Evolutionary conservation across 2,113 vertebrate genomes (phyloP).

Genomic region (Ophiodon elongatus): DNA sequence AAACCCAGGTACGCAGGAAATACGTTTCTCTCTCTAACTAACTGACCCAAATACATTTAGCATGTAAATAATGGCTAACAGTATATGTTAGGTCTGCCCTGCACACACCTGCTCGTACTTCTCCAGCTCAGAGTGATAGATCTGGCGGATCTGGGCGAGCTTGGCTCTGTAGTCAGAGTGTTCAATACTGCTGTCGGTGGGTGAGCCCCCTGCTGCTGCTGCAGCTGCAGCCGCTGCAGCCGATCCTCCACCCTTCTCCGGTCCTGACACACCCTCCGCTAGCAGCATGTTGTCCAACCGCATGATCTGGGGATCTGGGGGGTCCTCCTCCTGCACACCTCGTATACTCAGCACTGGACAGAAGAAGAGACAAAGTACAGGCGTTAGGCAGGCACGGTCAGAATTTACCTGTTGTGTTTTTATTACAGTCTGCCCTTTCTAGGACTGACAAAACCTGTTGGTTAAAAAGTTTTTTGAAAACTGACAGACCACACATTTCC

Average conservation of each 20-base stretch:
- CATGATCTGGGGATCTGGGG: constrained; percentile 91
- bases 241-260: constrained; percentile 89
- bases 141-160: constrained; percentile 92
- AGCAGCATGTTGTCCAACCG: constrained; percentile 92
- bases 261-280: constrained; percentile 91
- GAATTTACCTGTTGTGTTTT: background rate
- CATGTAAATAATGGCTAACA: background rate
- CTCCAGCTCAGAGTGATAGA: constrained; percentile 94
- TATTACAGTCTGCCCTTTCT: background rate
- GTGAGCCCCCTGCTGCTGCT: constrained; percentile 90
- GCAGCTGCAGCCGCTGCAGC: constrained; percentile 87
- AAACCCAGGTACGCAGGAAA: background rate
- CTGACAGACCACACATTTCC: constrained; percentile 26
- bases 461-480: constrained; percentile 15
- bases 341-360: constrained; percentile 88
- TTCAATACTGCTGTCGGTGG: constrained; percentile 92
- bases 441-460: constrained; percentile 16
- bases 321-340: constrained; percentile 90
- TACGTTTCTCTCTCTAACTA: background rate
- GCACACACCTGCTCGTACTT: constrained; percentile 91
- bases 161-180: constrained; percentile 95
- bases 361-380: background rate
- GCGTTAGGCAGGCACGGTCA: background rate
- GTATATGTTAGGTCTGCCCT: background rate
- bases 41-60: background rate